A percentile compares a stretch with the other conserved stretches of the same genome.
Conservation (phyloP, 2,888 invertebrate genomes). For the Galerucella calmariensis region DNA sequence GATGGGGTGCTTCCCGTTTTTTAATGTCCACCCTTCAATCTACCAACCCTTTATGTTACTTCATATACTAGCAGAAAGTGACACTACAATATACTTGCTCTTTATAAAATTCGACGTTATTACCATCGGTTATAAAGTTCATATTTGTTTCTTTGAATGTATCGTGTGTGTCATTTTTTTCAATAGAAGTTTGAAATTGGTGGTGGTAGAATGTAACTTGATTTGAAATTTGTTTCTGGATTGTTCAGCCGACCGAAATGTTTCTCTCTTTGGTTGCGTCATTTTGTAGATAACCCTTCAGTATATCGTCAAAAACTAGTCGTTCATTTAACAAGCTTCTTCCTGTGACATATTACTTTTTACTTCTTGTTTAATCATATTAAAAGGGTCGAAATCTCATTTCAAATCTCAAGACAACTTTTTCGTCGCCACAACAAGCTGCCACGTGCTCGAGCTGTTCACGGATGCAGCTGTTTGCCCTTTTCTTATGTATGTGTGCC, state of each 20-base stretch:
- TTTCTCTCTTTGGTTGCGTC: background rate
- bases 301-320: background rate
- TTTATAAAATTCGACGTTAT: background rate
- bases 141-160: background rate
- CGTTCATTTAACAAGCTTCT: constrained; percentile 16
- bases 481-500: constrained; percentile 30
- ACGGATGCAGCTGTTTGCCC: constrained; percentile 53
- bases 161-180: background rate
- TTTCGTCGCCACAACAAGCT: constrained; percentile 36
- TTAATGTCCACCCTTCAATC: constrained; percentile 27
- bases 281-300: background rate
- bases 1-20: constrained; percentile 25
- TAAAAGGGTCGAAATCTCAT: constrained; percentile 23
- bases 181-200: background rate
- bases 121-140: background rate
- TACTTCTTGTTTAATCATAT: constrained; percentile 14
- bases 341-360: constrained; percentile 23
- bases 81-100: constrained; percentile 1
- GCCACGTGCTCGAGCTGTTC: constrained; percentile 52
- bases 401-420: constrained; percentile 28
- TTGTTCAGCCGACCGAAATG: background rate
- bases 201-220: background rate
- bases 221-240: constrained; percentile 6
- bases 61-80: background rate
- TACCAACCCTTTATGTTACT: constrained; percentile 26